These are phyloP conservation scores for Sarcophaga subvicina DNA, from an alignment of 2,888 invertebrate species.

Conservation along the genomic window DNA sequence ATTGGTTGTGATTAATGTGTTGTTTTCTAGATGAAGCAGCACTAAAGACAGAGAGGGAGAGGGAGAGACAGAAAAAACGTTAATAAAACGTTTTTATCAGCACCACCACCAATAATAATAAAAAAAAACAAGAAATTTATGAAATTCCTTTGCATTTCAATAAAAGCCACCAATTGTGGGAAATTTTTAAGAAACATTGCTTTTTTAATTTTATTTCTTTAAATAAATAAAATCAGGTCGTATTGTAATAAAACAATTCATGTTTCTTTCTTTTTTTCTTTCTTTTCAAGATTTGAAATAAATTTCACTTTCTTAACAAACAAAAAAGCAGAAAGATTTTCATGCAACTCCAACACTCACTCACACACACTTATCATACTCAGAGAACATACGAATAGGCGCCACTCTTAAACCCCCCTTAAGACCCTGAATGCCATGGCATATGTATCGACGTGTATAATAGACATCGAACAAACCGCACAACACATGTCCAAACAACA, in stretches of 20 bases:
- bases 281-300: not conserved
- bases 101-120: slow-evolving; percentile 17
- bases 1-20: slow-evolving; percentile 50
- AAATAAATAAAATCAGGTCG: too few relatives aligned
- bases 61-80: not conserved
- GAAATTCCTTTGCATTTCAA: slow-evolving; percentile 23
- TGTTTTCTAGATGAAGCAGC: not conserved
- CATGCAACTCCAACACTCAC: not conserved
- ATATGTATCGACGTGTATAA: slow-evolving; percentile 19
- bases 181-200: not conserved
- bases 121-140: not conserved
- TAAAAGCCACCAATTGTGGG: not conserved
- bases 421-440: slow-evolving; percentile 26
- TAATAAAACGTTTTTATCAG: not conserved
- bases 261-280: too few relatives aligned
- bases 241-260: too few relatives aligned
- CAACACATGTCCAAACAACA: slow-evolving; percentile 65
- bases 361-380: too few relatives aligned
- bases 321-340: slow-evolving; percentile 25
- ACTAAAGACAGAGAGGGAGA: too few relatives aligned
- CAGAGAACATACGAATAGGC: slow-evolving; percentile 57
- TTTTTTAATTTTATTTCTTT: not conserved
- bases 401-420: slow-evolving; percentile 62
- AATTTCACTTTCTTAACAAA: slow-evolving; percentile 28
- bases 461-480: slow-evolving; percentile 54